These are phyloP conservation scores for Brachionus paranguensis DNA, from an alignment of 1,140 invertebrate species.

Conservation along the genomic window DNA sequence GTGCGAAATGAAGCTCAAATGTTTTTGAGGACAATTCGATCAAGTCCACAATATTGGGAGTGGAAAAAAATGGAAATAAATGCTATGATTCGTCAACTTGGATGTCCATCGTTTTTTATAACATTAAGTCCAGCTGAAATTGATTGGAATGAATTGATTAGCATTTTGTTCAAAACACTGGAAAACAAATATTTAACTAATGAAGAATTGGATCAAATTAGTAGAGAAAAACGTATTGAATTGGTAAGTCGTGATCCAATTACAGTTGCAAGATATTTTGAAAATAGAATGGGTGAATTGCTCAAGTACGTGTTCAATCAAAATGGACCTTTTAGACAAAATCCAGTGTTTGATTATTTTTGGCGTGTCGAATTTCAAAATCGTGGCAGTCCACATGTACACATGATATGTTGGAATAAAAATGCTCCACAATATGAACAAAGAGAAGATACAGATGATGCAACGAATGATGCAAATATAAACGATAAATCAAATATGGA, in stretches of 20 bases:
- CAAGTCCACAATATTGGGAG: conserved; percentile 12
- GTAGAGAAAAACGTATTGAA: neutral
- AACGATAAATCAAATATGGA: too few species aligned
- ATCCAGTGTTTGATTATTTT: neutral
- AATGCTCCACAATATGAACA: too few species aligned
- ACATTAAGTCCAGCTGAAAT: neutral
- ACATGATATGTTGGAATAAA: too few species aligned
- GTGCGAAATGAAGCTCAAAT: neutral
- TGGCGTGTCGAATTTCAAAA: conserved; percentile 1
- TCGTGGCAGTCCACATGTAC: neutral
- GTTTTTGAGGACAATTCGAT: neutral
- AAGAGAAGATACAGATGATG: too few species aligned
- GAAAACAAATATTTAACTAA: neutral
- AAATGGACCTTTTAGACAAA: neutral
- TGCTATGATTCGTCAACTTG: neutral
- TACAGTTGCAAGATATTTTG: neutral
- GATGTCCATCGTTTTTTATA: neutral
- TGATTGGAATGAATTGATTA: neutral
- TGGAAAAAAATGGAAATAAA: neutral
- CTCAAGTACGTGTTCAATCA: neutral
- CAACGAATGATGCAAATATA: too few species aligned
- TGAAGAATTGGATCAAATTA: neutral
- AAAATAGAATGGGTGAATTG: neutral
- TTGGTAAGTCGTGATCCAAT: neutral
- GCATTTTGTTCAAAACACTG: neutral